Base-by-base conservation (phyloP, 2,888 invertebrate genomes). In the Gari tellinella region DNA sequence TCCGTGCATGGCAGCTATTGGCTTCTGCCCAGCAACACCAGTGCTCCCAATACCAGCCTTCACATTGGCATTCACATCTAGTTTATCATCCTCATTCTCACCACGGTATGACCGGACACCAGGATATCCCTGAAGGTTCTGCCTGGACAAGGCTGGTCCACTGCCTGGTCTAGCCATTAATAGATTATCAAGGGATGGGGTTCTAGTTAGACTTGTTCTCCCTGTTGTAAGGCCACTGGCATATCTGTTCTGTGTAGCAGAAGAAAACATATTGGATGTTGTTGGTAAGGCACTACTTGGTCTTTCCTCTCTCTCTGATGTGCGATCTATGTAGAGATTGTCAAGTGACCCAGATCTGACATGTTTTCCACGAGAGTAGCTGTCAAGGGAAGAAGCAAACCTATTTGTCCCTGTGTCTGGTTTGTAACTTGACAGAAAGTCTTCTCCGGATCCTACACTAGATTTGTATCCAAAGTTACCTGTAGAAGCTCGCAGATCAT, bases 151-250 rank as follows among this genome's bases (percentile, higher is more conserved):
- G 40, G 57, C 46, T 10, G 69, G 52, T 31, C 64, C 57, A 46
- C 72, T 46, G 26, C 72, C 40, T 38, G 68, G 78, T 49, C 76
- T 63, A 2, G 80, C 60, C 58, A 80, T 57, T 38, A 77, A 62
- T 12, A 84, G 68, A 62, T 84, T 84, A 57, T 84, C 84, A 23
- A 82, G 40, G 7, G 84, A 84, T n/a, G 84, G 84, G 31, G 81
- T 80, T 49, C 84, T 52, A 15, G 72, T 72, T 31, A 79, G 46
- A 5, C 67, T 64, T 31, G 78, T 74, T 26, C 79, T 40, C n/a
- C 79, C 72, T 8, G 74, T 79, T 17, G 79, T 75, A 10, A 75
- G 46, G 40, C 75, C 75, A 17, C 51, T 41, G 19, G 65, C 52
- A 51, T 79, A 79, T 45, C 64, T 67, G 48, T 56, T 72, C 37